phyloP scores from a whole-genome alignment of 1,140 invertebrate genomes.

The Mesaphorura yosii region DNA sequence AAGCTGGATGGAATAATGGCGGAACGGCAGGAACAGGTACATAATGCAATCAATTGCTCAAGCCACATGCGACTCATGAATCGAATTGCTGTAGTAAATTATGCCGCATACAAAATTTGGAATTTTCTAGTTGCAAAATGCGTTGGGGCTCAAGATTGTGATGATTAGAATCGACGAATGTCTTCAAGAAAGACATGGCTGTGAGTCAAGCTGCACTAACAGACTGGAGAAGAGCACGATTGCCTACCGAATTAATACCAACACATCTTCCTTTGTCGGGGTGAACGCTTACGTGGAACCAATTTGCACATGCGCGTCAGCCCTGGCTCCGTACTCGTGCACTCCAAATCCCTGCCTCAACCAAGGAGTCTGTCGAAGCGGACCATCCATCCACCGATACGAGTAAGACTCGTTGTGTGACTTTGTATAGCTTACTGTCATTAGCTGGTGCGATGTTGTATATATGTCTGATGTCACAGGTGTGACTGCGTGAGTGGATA shows the following conservation, averaged over 20 bases:
- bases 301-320: conserved; percentile 54
- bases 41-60: conserved; percentile 9
- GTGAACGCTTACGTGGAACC: conserved; percentile 66
- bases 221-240: conserved; percentile 54
- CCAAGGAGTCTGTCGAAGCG: conserved; percentile 37
- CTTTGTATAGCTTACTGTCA: no score
- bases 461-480: conserved; percentile 31
- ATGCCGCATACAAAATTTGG: no score
- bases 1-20: conserved; percentile 67
- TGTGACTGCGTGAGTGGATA: conserved; percentile 55
- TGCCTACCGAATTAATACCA: conserved; percentile 72
- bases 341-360: conserved; percentile 36
- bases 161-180: conserved; percentile 84
- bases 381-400: conserved; percentile 11
- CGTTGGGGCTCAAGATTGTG: conserved; percentile 57
- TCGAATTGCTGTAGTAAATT: no score
- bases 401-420: no score
- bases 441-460: not conserved
- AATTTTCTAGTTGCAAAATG: no score
- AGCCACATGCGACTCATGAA: no score
- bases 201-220: conserved; percentile 59
- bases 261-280: conserved; percentile 77
- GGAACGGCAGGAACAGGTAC: conserved; percentile 51
- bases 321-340: conserved; percentile 35
- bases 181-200: conserved; percentile 52